A percentile compares a stretch with the other conserved stretches of the same genome.
phyloP scores from a whole-genome alignment of 23 tunicate genomes.

The Trididemnum miniatum region DNA sequence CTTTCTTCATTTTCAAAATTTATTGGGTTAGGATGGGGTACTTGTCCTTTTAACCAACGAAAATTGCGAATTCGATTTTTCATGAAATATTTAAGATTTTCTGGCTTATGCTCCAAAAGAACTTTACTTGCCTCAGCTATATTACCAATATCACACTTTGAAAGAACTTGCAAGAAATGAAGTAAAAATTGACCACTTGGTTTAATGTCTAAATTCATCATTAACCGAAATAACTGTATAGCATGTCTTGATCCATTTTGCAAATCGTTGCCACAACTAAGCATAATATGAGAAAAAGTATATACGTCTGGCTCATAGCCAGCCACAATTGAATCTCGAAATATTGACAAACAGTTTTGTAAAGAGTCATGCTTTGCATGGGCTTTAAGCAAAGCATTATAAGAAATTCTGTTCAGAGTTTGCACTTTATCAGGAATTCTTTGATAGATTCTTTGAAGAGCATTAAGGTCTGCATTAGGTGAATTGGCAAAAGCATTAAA shows the following conservation, averaged over 20 bases:
- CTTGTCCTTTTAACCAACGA: slow-evolving; percentile 72
- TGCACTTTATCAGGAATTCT: slow-evolving; percentile 23
- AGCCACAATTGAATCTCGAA: slow-evolving; percentile 55
- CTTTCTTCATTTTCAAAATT: background rate
- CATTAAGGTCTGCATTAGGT: background rate
- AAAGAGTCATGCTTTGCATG: slow-evolving; percentile 52
- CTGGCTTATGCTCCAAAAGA: background rate
- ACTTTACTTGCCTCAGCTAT: slow-evolving; percentile 23
- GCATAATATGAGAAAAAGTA: slow-evolving; percentile 48
- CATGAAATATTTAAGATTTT: slow-evolving; percentile 32
- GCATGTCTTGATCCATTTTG: slow-evolving; percentile 62
- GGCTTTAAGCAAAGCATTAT: slow-evolving; percentile 66
- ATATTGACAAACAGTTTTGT: slow-evolving; percentile 43
- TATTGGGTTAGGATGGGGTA: slow-evolving; percentile 31
- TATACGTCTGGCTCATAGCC: slow-evolving; percentile 68
- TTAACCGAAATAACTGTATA: slow-evolving; percentile 58
- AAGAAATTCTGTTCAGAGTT: slow-evolving; percentile 37
- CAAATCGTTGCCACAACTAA: slow-evolving; percentile 29
- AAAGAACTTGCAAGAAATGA: slow-evolving; percentile 41
- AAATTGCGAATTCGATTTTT: slow-evolving; percentile 50
- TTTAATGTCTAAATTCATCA: slow-evolving; percentile 39
- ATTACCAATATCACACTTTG: slow-evolving; percentile 63
- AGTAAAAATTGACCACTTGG: slow-evolving; percentile 47
- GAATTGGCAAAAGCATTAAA: slow-evolving; percentile 79
- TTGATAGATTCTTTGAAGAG: slow-evolving; percentile 12